Base-by-base conservation (phyloP, 2,888 invertebrate genomes). In the Drosophila colorata region DNA sequence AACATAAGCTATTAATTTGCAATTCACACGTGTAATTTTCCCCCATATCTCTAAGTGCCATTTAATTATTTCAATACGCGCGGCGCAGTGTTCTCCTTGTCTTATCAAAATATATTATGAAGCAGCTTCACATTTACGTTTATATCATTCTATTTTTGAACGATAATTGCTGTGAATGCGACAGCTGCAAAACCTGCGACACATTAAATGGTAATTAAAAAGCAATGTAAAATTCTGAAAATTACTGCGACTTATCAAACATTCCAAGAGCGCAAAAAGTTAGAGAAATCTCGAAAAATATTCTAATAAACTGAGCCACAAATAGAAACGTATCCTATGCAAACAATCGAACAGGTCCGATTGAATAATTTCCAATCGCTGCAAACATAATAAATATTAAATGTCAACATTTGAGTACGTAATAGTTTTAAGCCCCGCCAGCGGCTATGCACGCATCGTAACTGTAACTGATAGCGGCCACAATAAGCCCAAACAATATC, bases 161-260 rank as follows among this genome's bases (percentile, higher is more conserved):
- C 13, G 13, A 44, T 46, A 35, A 61, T 38, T 43, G 49, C 41
- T 28, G 23, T 33, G 60, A 73, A 38, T 57, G 60, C 61, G 59
- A 48, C 77, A 71, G 68, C 57, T 63, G 68, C 25, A 37, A 25
- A 28, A 41, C 43, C 49, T 55, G 52, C 8, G 13, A 38, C 33
- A 43, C 61, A 77, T 83, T 71, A 81, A 83, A 79, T 77, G 49
- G 52, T 63, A 82, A 81, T 82, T 77, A 77, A 65, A 74, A 67
- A 35, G 41, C 23, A 40, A 58, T 31, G 25, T 28, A 49, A 53
- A 46, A 38, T 25, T 2, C 16, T 37, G 28, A 16, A 7, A 28
- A 18, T 52, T 23, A 41, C 44, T 35, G 49, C 18, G 48, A 43
- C 35, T 25, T n/a, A 46, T 28, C 41, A 35, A 11, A 7, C 16